Evolutionary conservation across 2,888 invertebrate genomes (phyloP), one percentile per base, ranked within the genome.

Genomic region (Rugalucina vietnamica): DNA sequence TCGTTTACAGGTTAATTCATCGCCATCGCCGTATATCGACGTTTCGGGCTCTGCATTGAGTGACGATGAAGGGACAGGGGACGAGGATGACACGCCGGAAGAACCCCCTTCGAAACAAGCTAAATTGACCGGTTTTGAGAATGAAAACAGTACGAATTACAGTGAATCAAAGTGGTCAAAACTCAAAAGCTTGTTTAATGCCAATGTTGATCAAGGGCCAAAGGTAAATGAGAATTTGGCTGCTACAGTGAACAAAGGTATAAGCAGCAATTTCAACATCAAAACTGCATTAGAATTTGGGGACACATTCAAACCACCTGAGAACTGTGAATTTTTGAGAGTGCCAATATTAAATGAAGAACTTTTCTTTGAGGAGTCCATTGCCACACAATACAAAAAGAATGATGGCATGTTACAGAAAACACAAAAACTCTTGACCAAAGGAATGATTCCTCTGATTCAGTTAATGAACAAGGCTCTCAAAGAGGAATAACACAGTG

Each of bases 391-490:
- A 21, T 50, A 27, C 34, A 74, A 74, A 24, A 50, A 74, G 39
- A 50, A 43, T 34, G 73, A 74, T 50, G 34, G 34, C 1, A 50
- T 29, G 2, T 21, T 74, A 10, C 73, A 74, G 18, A 36, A 36
- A 21, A 70, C 36, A 37, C 70, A 70, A n/a, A 14, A 14, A n/a
- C n/a, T 36, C 2, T 50, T 50, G 32, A 24, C 43, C 18, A 50
- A 50, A 24, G 75, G 75, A 0, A n/a, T 75, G 57, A 57, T 57
- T 12, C 75, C 75, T 18, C 14, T 75, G 1, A 37, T 75, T 24
- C 29, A 75, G 54, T 34, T 75, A n/a, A 50, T 75, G 57, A n/a
- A 75, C 24, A 36, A 34, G 14, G 21, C 57, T 5, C 18, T 75
- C 0, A 34, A 57, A 1, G n/a, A 54, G n/a, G 43, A 36, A n/a